These are phyloP conservation scores for Archips crataeganus DNA, from an alignment of 2,888 invertebrate genomes.

Conservation along the genomic window DNA sequence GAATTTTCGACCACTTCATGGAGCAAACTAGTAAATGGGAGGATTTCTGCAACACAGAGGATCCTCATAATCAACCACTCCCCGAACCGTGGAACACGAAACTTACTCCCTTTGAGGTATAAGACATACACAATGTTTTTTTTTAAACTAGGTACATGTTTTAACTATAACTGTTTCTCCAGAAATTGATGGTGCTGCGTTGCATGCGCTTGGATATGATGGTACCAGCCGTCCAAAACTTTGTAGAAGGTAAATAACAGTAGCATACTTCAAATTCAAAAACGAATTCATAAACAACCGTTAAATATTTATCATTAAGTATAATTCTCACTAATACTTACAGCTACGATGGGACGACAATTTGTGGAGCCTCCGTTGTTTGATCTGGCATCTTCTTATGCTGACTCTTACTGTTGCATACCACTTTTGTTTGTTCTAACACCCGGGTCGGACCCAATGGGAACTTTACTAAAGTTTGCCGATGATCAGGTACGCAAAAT, in stretches of 20 bases:
- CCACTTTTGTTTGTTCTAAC: constrained; percentile 96
- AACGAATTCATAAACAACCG: not conserved
- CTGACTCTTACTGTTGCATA: constrained; percentile 94
- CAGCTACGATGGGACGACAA: constrained; percentile 89
- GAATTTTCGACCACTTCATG: constrained; percentile 88
- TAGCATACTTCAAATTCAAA: not conserved
- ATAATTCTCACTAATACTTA: constrained; percentile 22
- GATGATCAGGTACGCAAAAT: constrained; percentile 90
- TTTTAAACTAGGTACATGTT: no score
- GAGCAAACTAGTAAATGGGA: constrained; percentile 88
- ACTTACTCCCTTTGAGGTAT: constrained; percentile 86
- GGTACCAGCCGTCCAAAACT: constrained; percentile 90
- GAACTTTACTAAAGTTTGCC: constrained; percentile 95
- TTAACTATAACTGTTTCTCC: not conserved
- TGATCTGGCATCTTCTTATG: constrained; percentile 93
- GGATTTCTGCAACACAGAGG: constrained; percentile 89
- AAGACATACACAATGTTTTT: no score
- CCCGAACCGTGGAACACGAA: constrained; percentile 90
- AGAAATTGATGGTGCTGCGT: constrained; percentile 91
- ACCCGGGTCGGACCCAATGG: constrained; percentile 97
- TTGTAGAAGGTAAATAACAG: constrained; percentile 84
- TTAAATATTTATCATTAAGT: constrained; percentile 5
- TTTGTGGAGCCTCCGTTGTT: constrained; percentile 97
- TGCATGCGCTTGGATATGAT: constrained; percentile 96
- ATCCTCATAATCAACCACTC: constrained; percentile 89